Base-by-base conservation (phyloP, 2,888 invertebrate genomes). In the Meganola albula region DNA sequence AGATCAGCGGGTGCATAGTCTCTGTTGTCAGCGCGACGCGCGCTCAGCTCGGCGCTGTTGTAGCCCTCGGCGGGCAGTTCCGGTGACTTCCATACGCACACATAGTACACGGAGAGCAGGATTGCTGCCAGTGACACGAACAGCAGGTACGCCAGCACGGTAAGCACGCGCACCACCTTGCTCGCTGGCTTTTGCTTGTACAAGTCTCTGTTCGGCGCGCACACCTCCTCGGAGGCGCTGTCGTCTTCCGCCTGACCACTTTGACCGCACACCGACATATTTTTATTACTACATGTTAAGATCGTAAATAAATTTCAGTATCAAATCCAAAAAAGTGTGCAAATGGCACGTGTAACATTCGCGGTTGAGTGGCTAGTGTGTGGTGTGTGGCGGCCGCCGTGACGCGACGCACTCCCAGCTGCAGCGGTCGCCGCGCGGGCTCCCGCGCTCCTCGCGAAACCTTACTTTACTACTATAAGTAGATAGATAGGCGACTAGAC, bases 121-220 rank as follows among this genome's bases (percentile, higher is more conserved):
- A 94, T 92, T 4, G 93, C 95, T 3, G 93, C 93, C 75, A 93
- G 88, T n/a, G 94, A 94, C 26, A 95, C 94, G n/a, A 93, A 92
- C 44, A 93, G 84, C 49, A 94, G 89, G 74, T 95, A 95, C 7
- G 93, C 93, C 58, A 93, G 69, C 33, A 95, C 95, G 1, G 94
- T 94, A 44, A 94, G 84, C 31, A 94, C 88, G 24, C 94, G 74
- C 40, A 87, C 82, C 51, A 78, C 65, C 44, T 76, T 87, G 62
- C 83, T 80, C 24, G 67, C 72, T 9, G 71, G 66, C 58, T 86
- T 86, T 60, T 74, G 67, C 42, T 79, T 76, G 61, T 77, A 71
- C 20, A 20, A 20, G 31, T 83, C 79, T 23, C 74, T 73, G 31
- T 63, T 49, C 8, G 13, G 29, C 7, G 27, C 35, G 31, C 34